Percentiles rank a stretch among this genome's conserved stretches.
Evolutionary conservation across 92 coral and sea anemone species (phyloP).

Genomic region (Siderastrea siderea): DNA sequence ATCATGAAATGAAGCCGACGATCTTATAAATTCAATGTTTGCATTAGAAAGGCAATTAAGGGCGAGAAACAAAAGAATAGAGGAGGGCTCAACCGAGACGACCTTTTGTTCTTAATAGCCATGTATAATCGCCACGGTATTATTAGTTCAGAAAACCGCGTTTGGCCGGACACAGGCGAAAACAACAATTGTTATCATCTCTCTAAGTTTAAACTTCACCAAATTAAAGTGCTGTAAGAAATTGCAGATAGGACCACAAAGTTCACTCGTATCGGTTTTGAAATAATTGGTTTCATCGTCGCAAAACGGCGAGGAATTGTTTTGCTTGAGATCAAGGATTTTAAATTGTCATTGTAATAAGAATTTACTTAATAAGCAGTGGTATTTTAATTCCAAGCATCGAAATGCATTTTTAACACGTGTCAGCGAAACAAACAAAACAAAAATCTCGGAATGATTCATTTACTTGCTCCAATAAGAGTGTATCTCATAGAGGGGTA

Average conservation of each 20-base stretch:
- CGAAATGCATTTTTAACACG: background rate
- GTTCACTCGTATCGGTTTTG: too few relatives aligned
- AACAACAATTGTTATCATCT: background rate
- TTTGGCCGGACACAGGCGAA: background rate
- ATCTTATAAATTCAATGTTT: slow-evolving; percentile 21
- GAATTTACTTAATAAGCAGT: background rate
- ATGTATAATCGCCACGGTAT: slow-evolving; percentile 3
- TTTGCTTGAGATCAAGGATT: background rate
- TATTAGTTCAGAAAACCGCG: background rate
- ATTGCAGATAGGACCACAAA: too few relatives aligned
- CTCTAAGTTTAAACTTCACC: background rate
- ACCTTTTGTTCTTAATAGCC: slow-evolving; percentile 30
- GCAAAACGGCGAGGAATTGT: background rate
- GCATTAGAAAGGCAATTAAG: slow-evolving; percentile 56
- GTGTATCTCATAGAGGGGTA: too few relatives aligned
- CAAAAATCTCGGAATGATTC: too few relatives aligned
- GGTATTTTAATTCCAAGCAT: background rate
- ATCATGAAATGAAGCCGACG: slow-evolving; percentile 14
- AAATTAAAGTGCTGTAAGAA: too few relatives aligned
- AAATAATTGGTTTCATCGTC: too few relatives aligned
- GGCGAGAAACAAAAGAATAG: slow-evolving; percentile 18
- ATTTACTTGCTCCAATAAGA: too few relatives aligned
- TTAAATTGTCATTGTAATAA: background rate
- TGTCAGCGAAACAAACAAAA: too few relatives aligned
- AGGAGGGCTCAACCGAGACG: slow-evolving; percentile 16